Percentiles rank a stretch among this genome's conserved stretches.
phyloP scores from a whole-genome alignment of 2,113 vertebrate genomes.

The Grallaria varia region DNA sequence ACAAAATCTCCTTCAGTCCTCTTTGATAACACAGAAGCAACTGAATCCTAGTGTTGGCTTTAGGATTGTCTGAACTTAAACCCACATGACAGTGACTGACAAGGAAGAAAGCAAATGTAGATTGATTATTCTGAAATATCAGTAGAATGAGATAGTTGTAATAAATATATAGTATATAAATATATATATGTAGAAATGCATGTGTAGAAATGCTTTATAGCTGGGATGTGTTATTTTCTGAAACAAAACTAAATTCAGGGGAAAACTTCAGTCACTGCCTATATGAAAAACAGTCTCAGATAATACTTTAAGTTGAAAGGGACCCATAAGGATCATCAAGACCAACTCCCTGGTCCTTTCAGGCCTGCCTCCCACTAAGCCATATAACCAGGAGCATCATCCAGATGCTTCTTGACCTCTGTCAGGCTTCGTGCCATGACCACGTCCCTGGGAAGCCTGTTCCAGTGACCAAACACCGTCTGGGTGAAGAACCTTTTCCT shows the following conservation, averaged over 20 bases:
- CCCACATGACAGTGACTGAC: background rate
- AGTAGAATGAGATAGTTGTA: background rate
- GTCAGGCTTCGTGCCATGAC: background rate
- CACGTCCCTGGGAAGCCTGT: background rate
- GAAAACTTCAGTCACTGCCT: background rate
- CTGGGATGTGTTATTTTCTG: background rate
- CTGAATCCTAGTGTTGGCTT: background rate
- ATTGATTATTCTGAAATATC: background rate
- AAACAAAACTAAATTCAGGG: background rate
- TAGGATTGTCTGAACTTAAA: background rate
- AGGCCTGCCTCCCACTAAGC: background rate
- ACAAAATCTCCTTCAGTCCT: background rate
- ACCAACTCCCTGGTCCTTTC: background rate
- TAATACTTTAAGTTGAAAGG: background rate
- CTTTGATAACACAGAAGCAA: background rate
- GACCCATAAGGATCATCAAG: accelerated
- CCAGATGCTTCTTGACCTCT: background rate
- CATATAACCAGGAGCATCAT: no score
- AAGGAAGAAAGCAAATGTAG: background rate
- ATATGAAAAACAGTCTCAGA: background rate
- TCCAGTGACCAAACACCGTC: background rate
- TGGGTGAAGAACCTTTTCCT: background rate
- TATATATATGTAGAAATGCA: no score
- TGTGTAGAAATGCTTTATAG: background rate
- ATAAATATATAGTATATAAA: no score